Evolutionary conservation across 2,113 vertebrate genomes (phyloP), one percentile per base, ranked within the genome.

Genomic region (Hippocampus guttulatus): DNA sequence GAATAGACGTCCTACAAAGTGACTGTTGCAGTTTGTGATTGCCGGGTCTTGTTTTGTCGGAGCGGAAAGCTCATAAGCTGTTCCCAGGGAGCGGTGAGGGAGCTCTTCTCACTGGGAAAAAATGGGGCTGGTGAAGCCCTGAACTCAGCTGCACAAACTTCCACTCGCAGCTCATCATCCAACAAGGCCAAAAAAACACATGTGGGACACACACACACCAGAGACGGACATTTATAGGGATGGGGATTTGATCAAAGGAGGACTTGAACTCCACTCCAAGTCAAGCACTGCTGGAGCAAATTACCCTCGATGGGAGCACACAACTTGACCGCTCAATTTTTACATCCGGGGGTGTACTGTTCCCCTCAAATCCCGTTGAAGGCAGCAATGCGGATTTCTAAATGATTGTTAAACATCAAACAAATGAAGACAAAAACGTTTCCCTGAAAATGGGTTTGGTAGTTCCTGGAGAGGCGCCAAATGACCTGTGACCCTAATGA

Each of bases 61-160:
- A 60, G 52, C 52, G 21, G 69, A 60, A 58, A n/a, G n/a, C 64
- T 47, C 62, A 47, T 67, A 63, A 70, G 67, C 71, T 57, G 55
- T 86, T 89, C 84, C 81, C 81, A 80, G 70, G 65, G 71, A 75
- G 67, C 67, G 73, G 61, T 41, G 61, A 69, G 73, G 64, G 72
- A 81, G 75, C 80, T 73, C 64, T 67, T 74, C 75, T 84, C 69
- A 60, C 62, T 63, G 58, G 71, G 79, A 57, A 74, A 69, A 63
- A 63, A 30, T 67, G 66, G 40, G 75, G 74, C 64, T 33, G 81
- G 57, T 14, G 47, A 61, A 75, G 41, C 70, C 70, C 64, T 51
- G 63, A 5, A 18, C 84, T 90, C 84, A 91, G 90, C 90, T 89
- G 88, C 86, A 49, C 81, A 88, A 90, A 92, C 87, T 82, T 85